Conservation (phyloP, 2,888 invertebrate genomes). For the Temnothorax ravouxi region DNA sequence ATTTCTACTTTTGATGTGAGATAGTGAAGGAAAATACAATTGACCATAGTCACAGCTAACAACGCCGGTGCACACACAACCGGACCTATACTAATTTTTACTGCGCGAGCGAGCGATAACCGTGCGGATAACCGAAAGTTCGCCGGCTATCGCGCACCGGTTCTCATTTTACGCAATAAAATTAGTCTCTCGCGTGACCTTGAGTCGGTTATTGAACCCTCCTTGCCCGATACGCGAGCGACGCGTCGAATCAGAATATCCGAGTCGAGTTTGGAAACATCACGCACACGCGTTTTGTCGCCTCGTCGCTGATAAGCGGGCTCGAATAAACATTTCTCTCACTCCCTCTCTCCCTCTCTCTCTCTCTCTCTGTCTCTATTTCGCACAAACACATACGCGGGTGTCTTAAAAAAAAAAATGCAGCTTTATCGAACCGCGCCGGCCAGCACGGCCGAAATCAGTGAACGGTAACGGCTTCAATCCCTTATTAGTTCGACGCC, state of each 20-base stretch:
- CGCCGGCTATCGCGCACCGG: conserved; percentile 50
- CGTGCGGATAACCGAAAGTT: conserved; percentile 5
- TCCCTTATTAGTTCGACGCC: conserved; percentile 15
- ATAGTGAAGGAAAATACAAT: background rate
- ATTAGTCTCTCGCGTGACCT: conserved; percentile 73
- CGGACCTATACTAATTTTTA: background rate
- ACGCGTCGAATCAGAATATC: conserved; percentile 43
- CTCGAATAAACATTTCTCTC: conserved; percentile 60
- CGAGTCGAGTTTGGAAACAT: conserved; percentile 69
- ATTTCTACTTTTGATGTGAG: background rate
- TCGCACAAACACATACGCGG: conserved; percentile 19
- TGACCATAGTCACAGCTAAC: background rate
- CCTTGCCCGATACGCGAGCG: conserved; percentile 58
- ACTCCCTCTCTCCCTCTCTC: background rate
- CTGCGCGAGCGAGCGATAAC: conserved; percentile 17
- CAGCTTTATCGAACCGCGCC: conserved; percentile 59
- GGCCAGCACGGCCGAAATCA: conserved; percentile 55
- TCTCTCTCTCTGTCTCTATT: conserved; percentile 1
- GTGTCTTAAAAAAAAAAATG: conserved; percentile 48
- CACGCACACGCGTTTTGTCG: conserved; percentile 51
- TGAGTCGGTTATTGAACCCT: conserved; percentile 80
- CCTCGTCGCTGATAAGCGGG: conserved; percentile 30
- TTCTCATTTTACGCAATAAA: conserved; percentile 38
- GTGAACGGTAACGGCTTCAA: conserved; percentile 67
- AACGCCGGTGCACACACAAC: background rate